phyloP scores from a whole-genome alignment of 2,888 invertebrate species.

The Helicoverpa assulta region DNA sequence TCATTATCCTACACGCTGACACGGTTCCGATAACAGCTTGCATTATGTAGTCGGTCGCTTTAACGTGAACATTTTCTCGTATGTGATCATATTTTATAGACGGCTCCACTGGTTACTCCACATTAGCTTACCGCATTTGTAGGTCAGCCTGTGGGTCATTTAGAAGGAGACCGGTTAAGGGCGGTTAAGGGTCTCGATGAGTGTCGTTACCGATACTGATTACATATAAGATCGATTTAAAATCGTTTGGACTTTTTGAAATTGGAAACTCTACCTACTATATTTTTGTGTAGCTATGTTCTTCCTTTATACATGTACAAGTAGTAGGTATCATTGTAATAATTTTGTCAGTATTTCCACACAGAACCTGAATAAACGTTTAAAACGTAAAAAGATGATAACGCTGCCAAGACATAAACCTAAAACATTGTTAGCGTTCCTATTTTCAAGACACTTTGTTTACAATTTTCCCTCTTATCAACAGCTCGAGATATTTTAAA shows the following conservation, averaged over 20 bases:
- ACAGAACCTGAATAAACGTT: neutral
- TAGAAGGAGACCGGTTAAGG: constrained; percentile 47
- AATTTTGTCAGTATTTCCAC: neutral
- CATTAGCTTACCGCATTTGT: constrained; percentile 66
- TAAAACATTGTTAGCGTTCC: constrained; percentile 33
- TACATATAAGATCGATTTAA: constrained; percentile 35
- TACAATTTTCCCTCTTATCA: constrained; percentile 29
- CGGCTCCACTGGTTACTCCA: constrained; percentile 56
- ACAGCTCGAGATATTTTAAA: constrained; percentile 31
- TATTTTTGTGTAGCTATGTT: too few relatives aligned
- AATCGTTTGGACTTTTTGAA: constrained; percentile 27
- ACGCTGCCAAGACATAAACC: constrained; percentile 40
- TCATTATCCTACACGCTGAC: constrained; percentile 67
- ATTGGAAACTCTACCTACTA: too few relatives aligned
- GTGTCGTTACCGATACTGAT: constrained; percentile 38
- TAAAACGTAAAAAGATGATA: constrained; percentile 15
- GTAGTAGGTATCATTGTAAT: neutral
- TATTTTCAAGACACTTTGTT: constrained; percentile 46
- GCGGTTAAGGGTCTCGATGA: constrained; percentile 30
- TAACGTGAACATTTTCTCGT: constrained; percentile 61
- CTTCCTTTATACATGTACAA: too few relatives aligned
- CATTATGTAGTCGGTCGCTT: constrained; percentile 65
- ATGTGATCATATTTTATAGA: constrained; percentile 65
- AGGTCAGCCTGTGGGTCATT: constrained; percentile 60
- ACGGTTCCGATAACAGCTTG: constrained; percentile 68